Percentiles rank a stretch among this genome's conserved stretches.
Evolutionary conservation across 1,140 invertebrate genomes (phyloP).

Genomic region (Delia radicum): DNA sequence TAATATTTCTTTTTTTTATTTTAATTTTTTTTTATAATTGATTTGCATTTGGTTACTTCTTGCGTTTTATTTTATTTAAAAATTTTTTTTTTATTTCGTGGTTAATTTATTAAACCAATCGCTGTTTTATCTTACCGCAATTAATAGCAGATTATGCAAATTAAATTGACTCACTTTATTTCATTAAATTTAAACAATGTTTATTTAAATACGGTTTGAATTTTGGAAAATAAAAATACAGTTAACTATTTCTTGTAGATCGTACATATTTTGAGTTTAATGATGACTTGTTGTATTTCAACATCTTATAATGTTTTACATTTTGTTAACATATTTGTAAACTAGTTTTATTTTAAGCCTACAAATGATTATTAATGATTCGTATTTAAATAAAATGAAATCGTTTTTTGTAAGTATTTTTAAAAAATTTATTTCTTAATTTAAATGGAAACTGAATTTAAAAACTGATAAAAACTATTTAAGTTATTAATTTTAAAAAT

Average conservation of each 20-base stretch:
- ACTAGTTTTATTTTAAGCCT: background rate
- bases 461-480: too few species aligned
- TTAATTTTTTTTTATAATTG: background rate
- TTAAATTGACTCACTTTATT: conserved; percentile 18
- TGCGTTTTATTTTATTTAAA: background rate
- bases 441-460: background rate
- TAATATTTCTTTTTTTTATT: background rate
- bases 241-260: too few species aligned
- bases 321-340: background rate
- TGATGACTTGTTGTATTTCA: background rate
- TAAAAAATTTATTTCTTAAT: background rate
- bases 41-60: background rate
- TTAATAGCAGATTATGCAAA: conserved; percentile 23
- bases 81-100: background rate
- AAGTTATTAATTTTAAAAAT: too few species aligned
- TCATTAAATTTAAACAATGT: background rate
- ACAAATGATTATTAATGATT: conserved; percentile 1
- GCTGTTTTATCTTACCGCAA: conserved; percentile 19
- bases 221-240: background rate
- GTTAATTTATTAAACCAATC: conserved; percentile 15
- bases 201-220: background rate
- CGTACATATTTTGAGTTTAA: too few species aligned
- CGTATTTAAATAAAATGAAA: background rate
- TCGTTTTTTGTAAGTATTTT: background rate
- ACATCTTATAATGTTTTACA: background rate